Conservation (phyloP, 1,140 invertebrate species). For the Cotesia glomerata region DNA sequence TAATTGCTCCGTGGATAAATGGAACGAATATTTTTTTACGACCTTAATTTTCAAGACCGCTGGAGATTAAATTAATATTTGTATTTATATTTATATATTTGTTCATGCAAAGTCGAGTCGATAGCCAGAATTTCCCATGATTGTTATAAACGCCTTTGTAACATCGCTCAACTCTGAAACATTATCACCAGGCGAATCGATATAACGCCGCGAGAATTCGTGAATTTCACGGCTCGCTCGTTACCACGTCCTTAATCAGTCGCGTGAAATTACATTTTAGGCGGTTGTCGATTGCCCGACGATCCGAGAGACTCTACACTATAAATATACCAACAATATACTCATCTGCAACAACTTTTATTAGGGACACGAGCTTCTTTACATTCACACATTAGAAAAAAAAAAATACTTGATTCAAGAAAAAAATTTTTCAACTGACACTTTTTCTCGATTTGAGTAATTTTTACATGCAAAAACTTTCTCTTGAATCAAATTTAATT, state of each 20-base stretch:
- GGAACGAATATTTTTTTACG: not conserved
- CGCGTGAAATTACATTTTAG: constrained; percentile 37
- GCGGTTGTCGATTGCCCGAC: constrained; percentile 31
- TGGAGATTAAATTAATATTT: not conserved
- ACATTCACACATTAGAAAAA: no score
- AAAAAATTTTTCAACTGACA: no score
- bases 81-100: not conserved
- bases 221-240: constrained; percentile 37
- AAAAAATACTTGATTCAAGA: no score
- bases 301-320: not conserved
- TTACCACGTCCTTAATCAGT: constrained; percentile 37
- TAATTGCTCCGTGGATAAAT: not conserved
- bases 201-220: constrained; percentile 14
- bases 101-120: not conserved
- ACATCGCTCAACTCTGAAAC: not conserved
- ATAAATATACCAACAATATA: not conserved
- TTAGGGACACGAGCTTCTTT: not conserved
- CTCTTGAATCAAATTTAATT: no score
- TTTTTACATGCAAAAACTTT: no score
- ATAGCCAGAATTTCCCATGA: constrained; percentile 11
- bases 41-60: not conserved
- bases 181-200: not conserved
- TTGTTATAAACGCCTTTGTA: not conserved
- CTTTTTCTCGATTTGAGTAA: no score
- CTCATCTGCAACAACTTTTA: not conserved